Evolutionary conservation across 1,140 invertebrate genomes (phyloP).

Genomic region (Thrips palmi): DNA sequence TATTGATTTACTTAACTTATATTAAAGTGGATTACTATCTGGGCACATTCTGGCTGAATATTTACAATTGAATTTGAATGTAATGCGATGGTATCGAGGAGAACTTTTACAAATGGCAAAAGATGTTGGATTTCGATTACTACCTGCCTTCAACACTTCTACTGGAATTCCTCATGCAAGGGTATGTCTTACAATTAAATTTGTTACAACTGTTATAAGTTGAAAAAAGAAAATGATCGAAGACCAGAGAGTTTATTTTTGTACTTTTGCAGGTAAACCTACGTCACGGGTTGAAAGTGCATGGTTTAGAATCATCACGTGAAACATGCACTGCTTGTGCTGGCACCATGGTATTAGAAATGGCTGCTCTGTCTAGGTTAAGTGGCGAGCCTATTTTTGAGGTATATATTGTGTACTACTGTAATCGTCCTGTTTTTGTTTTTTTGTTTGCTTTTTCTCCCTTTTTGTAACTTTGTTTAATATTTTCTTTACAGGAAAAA

Average conservation of each 20-base stretch:
- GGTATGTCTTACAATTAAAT: conserved; percentile 32
- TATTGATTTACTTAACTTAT: conserved; percentile 2
- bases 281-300: conserved; percentile 64
- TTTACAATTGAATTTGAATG: conserved; percentile 51
- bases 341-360: conserved; percentile 95
- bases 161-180: conserved; percentile 93
- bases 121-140: conserved; percentile 75
- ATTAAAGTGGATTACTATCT: conserved; percentile 66
- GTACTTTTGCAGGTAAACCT: conserved; percentile 60
- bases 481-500: conserved; percentile 40
- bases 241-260: conserved; percentile 5
- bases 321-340: conserved; percentile 97
- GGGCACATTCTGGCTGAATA: conserved; percentile 80
- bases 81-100: conserved; percentile 79
- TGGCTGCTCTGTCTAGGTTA: conserved; percentile 83
- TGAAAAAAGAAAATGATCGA: background rate
- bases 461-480: background rate
- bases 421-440: too few relatives aligned
- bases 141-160: conserved; percentile 94
- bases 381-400: conserved; percentile 88
- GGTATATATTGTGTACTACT: conserved; percentile 29
- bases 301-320: conserved; percentile 48
- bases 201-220: background rate
- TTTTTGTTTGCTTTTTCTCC: background rate
- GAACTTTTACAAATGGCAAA: conserved; percentile 80